Percentiles rank a stretch among this genome's conserved stretches.
Evolutionary conservation across 2,113 vertebrate species (phyloP).

Genomic region (Oxygymnocypris stewartii): DNA sequence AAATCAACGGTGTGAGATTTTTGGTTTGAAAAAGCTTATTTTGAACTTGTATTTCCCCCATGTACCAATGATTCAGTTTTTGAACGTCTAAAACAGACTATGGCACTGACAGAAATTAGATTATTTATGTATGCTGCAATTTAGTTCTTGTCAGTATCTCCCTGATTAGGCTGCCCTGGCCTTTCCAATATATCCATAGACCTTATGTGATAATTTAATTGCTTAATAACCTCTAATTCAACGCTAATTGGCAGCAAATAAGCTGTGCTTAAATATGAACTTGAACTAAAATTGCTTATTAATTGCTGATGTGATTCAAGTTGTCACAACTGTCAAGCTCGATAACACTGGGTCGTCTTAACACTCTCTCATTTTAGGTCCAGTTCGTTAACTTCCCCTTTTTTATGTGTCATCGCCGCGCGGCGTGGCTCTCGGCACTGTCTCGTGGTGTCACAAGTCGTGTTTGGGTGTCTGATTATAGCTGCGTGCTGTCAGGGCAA

Average conservation of each 20-base stretch:
- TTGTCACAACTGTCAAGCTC: conserved; percentile 41
- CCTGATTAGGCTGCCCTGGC: conserved; percentile 15
- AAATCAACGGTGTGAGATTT: conserved; percentile 48
- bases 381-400: conserved; percentile 25
- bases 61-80: neutral
- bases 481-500: conserved; percentile 52
- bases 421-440: neutral
- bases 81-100: neutral
- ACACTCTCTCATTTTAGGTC: conserved; percentile 14
- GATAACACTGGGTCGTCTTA: conserved; percentile 11
- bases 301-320: conserved; percentile 36
- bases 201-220: conserved; percentile 34
- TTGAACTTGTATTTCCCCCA: neutral
- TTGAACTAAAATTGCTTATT: conserved; percentile 38
- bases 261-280: conserved; percentile 34
- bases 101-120: neutral
- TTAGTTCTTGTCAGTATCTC: conserved; percentile 4
- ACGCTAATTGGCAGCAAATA: conserved; percentile 33
- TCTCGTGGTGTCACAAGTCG: neutral
- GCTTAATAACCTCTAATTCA: conserved; percentile 39
- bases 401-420: neutral
- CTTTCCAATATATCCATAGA: conserved; percentile 2
- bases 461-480: conserved; percentile 47
- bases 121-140: conserved; percentile 2
- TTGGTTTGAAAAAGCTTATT: neutral